Evolutionary conservation across 1,140 invertebrate species (phyloP), one percentile per base, ranked within the genome.

Genomic region (Caenorhabditis tropicalis): DNA sequence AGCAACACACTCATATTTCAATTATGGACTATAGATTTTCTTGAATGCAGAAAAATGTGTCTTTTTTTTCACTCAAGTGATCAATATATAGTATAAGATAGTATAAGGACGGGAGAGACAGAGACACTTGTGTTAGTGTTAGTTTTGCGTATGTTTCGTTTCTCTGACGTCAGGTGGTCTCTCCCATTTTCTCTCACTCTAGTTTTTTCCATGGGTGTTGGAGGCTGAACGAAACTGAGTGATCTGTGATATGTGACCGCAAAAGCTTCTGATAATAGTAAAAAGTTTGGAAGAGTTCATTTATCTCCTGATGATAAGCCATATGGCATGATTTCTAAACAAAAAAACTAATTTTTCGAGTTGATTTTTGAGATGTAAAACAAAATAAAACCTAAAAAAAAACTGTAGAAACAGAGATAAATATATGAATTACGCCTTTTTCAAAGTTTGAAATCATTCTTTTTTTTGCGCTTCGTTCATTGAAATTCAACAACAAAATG

Each of bases 1-100:
- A 84, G 83, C 0, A 84, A 39, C 33, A 51, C 33, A 79, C 58
- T 51, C 83, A 84, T 84, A n/a, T 51, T 81, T 43, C 1, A 2
- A 15, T 16, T 12, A 33, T 43, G 36, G 10, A 24, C 12, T 74
- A 9, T 5, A 10, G n/a, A n/a, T n/a, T n/a, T n/a, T n/a, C n/a
- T n/a, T n/a, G n/a, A n/a, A n/a, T n/a, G n/a, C 65, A 1, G 12
- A 46, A 12, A 7, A 74, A n/a, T 21, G n/a, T 74, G 65, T n/a
- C 6, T 36, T 46, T 2, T 43, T 74, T 21, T 4, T 2, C 0
- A 43, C 65, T 4, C 15, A 9, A 43, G 65, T 21, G 65, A 46
- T 74, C 65, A 43, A 74, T 74, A 74, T 74, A 74, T 74, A 74
- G 36, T 1, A 46, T 21, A 12, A 74, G n/a, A 74, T 24, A 74